phyloP scores from a whole-genome alignment of 2,797 vertebrate species.

The Rhyacichthys aspro region DNA sequence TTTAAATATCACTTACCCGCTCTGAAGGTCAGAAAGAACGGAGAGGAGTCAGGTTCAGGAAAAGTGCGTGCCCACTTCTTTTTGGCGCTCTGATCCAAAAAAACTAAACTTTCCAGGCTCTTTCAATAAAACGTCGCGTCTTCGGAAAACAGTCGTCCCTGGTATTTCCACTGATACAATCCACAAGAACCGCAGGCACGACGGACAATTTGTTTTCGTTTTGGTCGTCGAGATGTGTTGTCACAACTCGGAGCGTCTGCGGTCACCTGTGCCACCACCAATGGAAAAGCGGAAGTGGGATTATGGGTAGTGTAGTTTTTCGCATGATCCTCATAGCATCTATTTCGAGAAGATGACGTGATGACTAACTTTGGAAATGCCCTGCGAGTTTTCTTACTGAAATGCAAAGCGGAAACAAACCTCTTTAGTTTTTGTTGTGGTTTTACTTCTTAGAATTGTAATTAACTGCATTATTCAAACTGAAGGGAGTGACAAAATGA shows the following conservation, averaged over 20 bases:
- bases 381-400: constrained; percentile 21
- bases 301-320: constrained; percentile 75
- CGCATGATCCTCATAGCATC: not conserved
- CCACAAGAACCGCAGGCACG: constrained; percentile 20
- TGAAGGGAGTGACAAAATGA: too few species aligned
- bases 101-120: not conserved
- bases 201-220: constrained; percentile 75
- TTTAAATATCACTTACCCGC: constrained; percentile 77
- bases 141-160: not conserved
- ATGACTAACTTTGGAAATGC: constrained; percentile 21
- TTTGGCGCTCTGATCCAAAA: constrained; percentile 10
- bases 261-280: constrained; percentile 82
- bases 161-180: not conserved
- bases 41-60: constrained; percentile 57
- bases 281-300: constrained; percentile 39
- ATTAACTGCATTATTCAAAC: too few species aligned
- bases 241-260: constrained; percentile 61
- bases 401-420: constrained; percentile 6
- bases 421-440: too few species aligned
- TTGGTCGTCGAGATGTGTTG: constrained; percentile 72
- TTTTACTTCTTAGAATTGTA: too few species aligned
- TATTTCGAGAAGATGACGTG: constrained; percentile 57
- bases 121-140: not conserved
- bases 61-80: constrained; percentile 59
- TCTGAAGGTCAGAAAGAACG: constrained; percentile 83